These are phyloP conservation scores for silkworm (Bombyx mori) DNA, from an alignment of 1,140 invertebrate species.

Conservation along the genomic window DNA sequence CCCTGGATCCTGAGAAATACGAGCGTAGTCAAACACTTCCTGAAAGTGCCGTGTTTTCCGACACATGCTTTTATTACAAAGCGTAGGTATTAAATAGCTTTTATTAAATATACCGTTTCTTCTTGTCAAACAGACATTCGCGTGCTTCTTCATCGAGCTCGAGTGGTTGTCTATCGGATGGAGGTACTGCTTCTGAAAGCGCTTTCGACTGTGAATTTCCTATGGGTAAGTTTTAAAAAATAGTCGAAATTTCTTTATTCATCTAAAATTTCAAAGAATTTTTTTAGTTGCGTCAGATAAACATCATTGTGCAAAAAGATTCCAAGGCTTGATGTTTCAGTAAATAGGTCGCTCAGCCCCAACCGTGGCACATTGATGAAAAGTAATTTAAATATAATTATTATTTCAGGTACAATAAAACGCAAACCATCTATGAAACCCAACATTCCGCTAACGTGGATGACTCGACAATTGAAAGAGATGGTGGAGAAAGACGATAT, in stretches of 20 bases:
- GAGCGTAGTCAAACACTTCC: too few relatives aligned
- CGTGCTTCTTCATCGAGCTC: conserved; percentile 85
- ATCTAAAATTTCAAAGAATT: background rate
- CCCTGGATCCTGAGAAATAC: too few relatives aligned
- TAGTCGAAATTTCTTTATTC: too few relatives aligned
- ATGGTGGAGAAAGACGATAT: conserved; percentile 76
- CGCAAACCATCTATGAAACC: conserved; percentile 91
- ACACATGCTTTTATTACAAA: too few relatives aligned
- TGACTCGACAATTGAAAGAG: conserved; percentile 89
- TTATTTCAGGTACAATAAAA: conserved; percentile 81
- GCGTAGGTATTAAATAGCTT: too few relatives aligned
- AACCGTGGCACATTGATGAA: too few relatives aligned
- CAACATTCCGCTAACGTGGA: conserved; percentile 91
- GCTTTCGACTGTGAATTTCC: conserved; percentile 85
- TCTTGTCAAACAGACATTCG: conserved; percentile 59
- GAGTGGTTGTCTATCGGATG: conserved; percentile 84
- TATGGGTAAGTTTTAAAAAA: conserved; percentile 68
- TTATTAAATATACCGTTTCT: too few relatives aligned
- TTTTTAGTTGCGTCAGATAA: background rate
- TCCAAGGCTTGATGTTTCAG: background rate
- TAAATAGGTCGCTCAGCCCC: too few relatives aligned
- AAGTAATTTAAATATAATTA: background rate
- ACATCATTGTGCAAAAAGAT: background rate
- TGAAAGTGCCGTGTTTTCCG: too few relatives aligned
- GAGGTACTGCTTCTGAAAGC: conserved; percentile 79